Base-by-base conservation (phyloP, 2,888 invertebrate species). In the Hylaea fasciaria region DNA sequence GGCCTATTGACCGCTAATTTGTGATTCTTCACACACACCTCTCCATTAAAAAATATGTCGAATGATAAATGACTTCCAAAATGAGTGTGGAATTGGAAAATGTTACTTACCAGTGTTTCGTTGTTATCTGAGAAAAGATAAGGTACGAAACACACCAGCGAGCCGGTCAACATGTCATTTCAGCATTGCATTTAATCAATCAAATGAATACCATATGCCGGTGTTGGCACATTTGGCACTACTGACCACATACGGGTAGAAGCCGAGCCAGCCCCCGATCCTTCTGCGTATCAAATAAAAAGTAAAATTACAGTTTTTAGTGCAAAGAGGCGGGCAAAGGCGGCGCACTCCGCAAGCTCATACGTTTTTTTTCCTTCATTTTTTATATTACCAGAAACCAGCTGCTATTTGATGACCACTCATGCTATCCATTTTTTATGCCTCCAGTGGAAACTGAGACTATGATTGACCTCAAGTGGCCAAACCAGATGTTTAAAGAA, bases 401-500 rank as follows among this genome's bases (percentile, higher is more conserved):
- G 88, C 87, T 91, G 91, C 82, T 86, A 81, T 85, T 85, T 80
- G 86, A 86, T 89, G 90, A 90, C 91, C 91, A 89, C 88, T 91
- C 86, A 75, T 83, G 81, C 73, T 74, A 81, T 77, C 75, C 78
- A 48, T 66, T 72, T 83, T 88, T 85, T 86, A 77, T 22, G 3
- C 12, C 16, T 62, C 57, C 58, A 68, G 68, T 69, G 48, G 12
- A 74, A 88, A 80, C 77, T 75, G 88, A 89, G 87, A 86, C 86
- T 75, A 75, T 78, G 78, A 82, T 86, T 81, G 81, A 80, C 77
- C 76, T 66, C 48, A 61, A 62, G 60, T 62, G 29, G 28, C 47
- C 13, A 28, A 17, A 57, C 58, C 63, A 66, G 62, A 61, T 65
- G 61, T 57, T 56, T 51, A 14, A 47, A 57, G 17, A 16, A 46